Conservation (phyloP, 1,140 invertebrate species). For the Elymnias hypermnestra region DNA sequence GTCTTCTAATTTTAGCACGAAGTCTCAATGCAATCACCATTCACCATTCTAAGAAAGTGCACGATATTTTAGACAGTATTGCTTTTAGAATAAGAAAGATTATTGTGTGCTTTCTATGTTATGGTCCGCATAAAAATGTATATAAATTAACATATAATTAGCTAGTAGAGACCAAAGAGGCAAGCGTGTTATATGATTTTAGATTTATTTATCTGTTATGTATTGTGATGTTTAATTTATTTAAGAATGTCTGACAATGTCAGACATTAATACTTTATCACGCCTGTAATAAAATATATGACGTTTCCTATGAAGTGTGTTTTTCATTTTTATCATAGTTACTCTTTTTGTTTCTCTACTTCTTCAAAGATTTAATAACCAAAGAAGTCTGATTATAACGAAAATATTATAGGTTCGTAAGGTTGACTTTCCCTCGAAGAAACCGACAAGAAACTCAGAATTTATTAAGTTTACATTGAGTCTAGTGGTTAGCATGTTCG, state of each 20-base stretch:
- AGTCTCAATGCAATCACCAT: no score
- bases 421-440: no score
- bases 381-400: no score
- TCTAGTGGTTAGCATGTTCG: no score
- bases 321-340: no score
- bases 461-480: no score
- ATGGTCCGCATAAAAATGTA: constrained; percentile 16
- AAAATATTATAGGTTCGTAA: no score
- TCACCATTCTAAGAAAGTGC: constrained; percentile 12
- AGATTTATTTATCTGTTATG: constrained; percentile 66
- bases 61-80: constrained; percentile 22
- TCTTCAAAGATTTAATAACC: no score
- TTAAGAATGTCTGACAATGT: constrained; percentile 29
- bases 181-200: constrained; percentile 40
- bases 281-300: constrained; percentile 45
- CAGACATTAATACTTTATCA: constrained; percentile 24
- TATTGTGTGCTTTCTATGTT: constrained; percentile 12
- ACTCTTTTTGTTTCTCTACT: no score
- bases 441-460: no score
- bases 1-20: constrained; percentile 8
- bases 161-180: constrained; percentile 75
- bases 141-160: constrained; percentile 35
- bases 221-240: constrained; percentile 70
- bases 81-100: constrained; percentile 8
- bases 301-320: no score